Percentiles rank a stretch among this genome's conserved stretches.
phyloP scores from a whole-genome alignment of 2,113 vertebrate species.

The Hydrochoerus hydrochaeris region DNA sequence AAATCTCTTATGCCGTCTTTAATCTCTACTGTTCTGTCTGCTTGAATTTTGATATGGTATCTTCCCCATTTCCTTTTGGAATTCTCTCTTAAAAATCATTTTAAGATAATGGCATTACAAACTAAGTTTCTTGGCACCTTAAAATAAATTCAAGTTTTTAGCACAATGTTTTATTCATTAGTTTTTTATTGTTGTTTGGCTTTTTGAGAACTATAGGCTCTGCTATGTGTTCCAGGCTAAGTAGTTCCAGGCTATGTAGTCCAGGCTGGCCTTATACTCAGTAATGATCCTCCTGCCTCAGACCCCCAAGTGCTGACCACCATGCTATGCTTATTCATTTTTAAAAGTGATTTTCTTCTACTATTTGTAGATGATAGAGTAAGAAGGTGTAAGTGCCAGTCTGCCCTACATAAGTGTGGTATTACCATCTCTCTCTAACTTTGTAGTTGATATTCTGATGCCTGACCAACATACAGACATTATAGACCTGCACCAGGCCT shows the following conservation, averaged over 20 bases:
- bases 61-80: neutral
- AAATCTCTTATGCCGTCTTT: neutral
- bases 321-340: neutral
- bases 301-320: neutral
- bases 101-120: neutral
- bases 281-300: neutral
- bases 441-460: neutral
- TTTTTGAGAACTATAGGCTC: neutral
- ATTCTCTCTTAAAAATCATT: conserved; percentile 2
- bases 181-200: neutral
- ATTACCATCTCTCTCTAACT: neutral
- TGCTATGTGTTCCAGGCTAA: neutral
- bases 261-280: neutral
- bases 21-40: neutral
- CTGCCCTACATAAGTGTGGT: neutral
- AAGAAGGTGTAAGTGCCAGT: neutral
- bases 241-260: neutral
- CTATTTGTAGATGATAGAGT: neutral
- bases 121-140: neutral
- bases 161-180: neutral
- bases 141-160: conserved; percentile 15
- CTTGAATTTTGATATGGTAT: neutral
- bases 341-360: neutral
- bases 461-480: neutral
- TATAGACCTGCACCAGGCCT: neutral